Conservation (phyloP, 2,797 vertebrate genomes). For the Premnoplex brunnescens region DNA sequence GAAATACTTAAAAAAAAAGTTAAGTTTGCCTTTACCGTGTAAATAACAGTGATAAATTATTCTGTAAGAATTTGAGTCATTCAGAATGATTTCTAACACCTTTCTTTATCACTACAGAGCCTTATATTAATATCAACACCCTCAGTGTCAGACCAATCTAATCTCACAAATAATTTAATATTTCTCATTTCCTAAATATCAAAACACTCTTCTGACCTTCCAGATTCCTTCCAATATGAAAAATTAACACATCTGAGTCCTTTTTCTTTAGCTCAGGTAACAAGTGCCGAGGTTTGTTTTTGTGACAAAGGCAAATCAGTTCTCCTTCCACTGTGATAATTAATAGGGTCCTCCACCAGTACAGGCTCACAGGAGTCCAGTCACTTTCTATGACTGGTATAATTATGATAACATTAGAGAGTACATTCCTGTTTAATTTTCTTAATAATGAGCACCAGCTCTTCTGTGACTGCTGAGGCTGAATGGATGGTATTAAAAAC, state of each 20-base stretch:
- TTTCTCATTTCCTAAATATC: neutral
- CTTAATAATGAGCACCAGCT: neutral
- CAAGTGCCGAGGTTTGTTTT: neutral
- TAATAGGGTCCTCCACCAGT: neutral
- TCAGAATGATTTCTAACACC: neutral
- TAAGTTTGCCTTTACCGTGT: neutral
- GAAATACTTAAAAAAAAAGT: neutral
- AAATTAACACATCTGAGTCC: neutral
- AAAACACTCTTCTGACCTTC: neutral
- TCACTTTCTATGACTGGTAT: neutral
- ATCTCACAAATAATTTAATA: neutral
- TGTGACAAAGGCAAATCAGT: neutral
- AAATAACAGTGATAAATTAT: neutral
- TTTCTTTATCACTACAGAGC: neutral
- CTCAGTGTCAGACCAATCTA: neutral
- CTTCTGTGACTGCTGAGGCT: neutral
- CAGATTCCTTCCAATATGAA: neutral
- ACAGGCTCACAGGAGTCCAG: neutral
- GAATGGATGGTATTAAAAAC: neutral
- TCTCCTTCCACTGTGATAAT: slow-evolving; percentile 22
- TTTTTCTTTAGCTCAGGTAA: slow-evolving; percentile 6
- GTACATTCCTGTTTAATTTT: neutral
- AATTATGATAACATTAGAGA: neutral
- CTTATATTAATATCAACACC: neutral
- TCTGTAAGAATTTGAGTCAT: neutral